Conservation (phyloP, 2,888 invertebrate genomes). For the Sarcophaga carnaria region DNA sequence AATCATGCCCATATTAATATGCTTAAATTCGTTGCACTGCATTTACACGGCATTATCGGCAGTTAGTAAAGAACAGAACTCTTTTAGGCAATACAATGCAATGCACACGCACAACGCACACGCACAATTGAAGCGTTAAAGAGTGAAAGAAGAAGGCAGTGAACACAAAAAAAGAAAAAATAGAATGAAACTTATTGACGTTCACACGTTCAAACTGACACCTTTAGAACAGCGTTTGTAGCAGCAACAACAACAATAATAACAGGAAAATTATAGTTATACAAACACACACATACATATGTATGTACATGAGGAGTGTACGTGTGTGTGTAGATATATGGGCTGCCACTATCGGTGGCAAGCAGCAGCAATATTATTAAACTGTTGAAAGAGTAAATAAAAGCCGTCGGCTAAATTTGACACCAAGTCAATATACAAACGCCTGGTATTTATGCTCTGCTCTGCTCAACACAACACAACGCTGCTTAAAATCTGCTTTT, state of each 20-base stretch:
- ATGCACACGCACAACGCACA: not conserved
- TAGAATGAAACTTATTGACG: slow-evolving; percentile 58
- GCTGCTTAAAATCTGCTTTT: not conserved
- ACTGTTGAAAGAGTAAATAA: slow-evolving; percentile 66
- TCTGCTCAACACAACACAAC: not conserved
- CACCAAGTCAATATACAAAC: slow-evolving; percentile 47
- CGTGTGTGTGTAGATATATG: not conserved
- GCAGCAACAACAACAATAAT: slow-evolving; percentile 36
- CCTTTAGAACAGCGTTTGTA: slow-evolving; percentile 16
- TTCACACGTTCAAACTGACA: slow-evolving; percentile 63
- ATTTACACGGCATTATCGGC: too few relatives aligned
- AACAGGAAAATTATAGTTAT: not conserved
- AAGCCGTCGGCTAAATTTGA: slow-evolving; percentile 66
- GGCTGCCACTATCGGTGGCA: slow-evolving; percentile 54
- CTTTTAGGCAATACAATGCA: not conserved
- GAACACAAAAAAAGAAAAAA: not conserved
- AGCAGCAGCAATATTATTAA: slow-evolving; percentile 62
- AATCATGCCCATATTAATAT: too few relatives aligned
- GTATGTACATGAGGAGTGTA: not conserved
- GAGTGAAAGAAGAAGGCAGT: not conserved
- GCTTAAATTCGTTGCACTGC: too few relatives aligned
- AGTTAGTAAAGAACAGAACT: too few relatives aligned
- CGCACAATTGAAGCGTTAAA: not conserved
- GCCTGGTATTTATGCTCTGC: not conserved
- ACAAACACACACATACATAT: not conserved